Evolutionary conservation across 2,888 invertebrate genomes (phyloP).

Genomic region (Tineola bisselliella): DNA sequence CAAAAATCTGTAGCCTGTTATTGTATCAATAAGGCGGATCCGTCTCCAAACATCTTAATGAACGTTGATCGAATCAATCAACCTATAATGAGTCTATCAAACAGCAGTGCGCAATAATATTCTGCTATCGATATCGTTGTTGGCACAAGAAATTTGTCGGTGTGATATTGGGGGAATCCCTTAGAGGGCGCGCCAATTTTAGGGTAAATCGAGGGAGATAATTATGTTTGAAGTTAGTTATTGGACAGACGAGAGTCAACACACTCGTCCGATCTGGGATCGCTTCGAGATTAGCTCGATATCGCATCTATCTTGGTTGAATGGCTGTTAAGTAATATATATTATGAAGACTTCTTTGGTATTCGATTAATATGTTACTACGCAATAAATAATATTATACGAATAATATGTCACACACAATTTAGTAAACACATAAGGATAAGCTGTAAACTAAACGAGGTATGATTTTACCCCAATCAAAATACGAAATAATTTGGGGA

Average conservation of each 20-base stretch:
- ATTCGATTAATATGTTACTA: background rate
- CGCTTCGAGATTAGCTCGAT: background rate
- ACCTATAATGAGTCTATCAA: slow-evolving; percentile 60
- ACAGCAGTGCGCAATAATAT: slow-evolving; percentile 60
- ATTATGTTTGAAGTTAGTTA: slow-evolving; percentile 68
- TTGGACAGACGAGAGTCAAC: slow-evolving; percentile 52
- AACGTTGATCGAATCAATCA: slow-evolving; percentile 57
- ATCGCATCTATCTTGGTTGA: background rate
- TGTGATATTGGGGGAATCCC: slow-evolving; percentile 50
- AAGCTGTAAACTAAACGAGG: background rate
- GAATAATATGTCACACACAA: too few relatives aligned
- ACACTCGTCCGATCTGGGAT: slow-evolving; percentile 25
- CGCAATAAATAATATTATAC: too few relatives aligned
- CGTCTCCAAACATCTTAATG: slow-evolving; percentile 25
- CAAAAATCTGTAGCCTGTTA: slow-evolving; percentile 1
- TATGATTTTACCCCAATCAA: background rate
- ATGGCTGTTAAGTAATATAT: background rate
- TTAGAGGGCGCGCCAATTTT: slow-evolving; percentile 56
- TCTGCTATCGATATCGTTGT: slow-evolving; percentile 38
- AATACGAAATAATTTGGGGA: background rate
- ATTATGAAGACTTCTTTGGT: background rate
- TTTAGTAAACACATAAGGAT: background rate
- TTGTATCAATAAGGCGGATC: slow-evolving; percentile 5
- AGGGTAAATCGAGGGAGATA: slow-evolving; percentile 62
- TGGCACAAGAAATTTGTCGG: slow-evolving; percentile 63